Evolutionary conservation across 2,113 vertebrate species (phyloP).

Genomic region (Polypterus senegalus): DNA sequence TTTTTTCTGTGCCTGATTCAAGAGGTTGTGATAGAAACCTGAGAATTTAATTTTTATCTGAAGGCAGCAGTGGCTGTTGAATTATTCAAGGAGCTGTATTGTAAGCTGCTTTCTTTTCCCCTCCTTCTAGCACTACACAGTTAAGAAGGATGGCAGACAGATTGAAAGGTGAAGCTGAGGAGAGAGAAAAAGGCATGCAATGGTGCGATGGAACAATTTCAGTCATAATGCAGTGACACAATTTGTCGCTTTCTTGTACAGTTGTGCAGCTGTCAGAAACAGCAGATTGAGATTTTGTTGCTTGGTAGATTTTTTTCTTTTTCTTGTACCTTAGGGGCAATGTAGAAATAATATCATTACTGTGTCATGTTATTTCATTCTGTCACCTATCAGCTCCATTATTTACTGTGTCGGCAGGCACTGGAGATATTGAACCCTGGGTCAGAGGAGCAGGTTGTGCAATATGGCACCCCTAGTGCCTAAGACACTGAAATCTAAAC

Average conservation of each 20-base stretch:
- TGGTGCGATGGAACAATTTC: conserved; percentile 26
- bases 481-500: no score
- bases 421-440: no score
- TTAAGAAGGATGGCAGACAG: conserved; percentile 22
- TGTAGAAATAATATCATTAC: background rate
- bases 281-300: background rate
- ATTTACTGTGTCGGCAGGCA: no score
- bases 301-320: background rate
- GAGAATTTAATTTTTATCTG: background rate
- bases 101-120: conserved; percentile 22
- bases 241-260: background rate
- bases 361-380: background rate
- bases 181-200: conserved; percentile 22
- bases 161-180: conserved; percentile 27
- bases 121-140: conserved; percentile 1
- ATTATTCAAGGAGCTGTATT: conserved; percentile 32
- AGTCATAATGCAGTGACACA: conserved; percentile 26
- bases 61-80: conserved; percentile 18
- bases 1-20: no score
- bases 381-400: no score
- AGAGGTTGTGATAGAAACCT: no score
- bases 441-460: no score
- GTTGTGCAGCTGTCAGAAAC: background rate
- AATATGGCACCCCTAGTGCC: no score
- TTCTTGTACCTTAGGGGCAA: background rate